These are phyloP conservation scores for Sebastes kiyomatsui DNA, from an alignment of 2,797 vertebrate species.

Conservation along the genomic window DNA sequence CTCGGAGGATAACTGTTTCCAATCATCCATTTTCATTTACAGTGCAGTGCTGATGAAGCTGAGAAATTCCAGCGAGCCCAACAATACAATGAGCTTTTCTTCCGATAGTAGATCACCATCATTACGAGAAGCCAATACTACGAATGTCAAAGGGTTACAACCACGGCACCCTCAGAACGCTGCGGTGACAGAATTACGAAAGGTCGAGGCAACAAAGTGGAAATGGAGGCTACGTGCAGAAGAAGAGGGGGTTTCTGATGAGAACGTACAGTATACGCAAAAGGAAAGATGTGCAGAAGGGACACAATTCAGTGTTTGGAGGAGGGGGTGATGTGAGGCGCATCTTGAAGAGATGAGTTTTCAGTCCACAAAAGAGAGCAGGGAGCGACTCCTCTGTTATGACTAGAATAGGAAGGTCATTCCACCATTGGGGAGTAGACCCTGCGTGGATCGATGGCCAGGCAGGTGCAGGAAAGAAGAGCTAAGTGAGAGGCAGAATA, in stretches of 20 bases:
- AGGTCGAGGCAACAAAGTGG: neutral
- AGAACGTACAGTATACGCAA: neutral
- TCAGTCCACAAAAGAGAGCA: slow-evolving; percentile 7
- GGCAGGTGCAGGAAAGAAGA: slow-evolving; percentile 12
- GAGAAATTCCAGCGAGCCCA: neutral
- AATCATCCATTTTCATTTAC: slow-evolving; percentile 41
- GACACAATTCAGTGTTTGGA: neutral
- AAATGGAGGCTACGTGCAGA: neutral
- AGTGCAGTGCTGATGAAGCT: neutral
- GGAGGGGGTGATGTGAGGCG: neutral
- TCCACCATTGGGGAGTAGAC: slow-evolving; percentile 18
- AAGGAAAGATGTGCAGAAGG: neutral
- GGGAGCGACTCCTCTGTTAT: slow-evolving; percentile 1
- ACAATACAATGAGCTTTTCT: slow-evolving; percentile 8
- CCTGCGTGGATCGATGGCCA: slow-evolving; percentile 25
- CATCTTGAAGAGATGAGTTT: slow-evolving; percentile 6
- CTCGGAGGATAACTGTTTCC: neutral
- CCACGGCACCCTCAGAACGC: neutral
- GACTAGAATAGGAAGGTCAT: slow-evolving; percentile 36
- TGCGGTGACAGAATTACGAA: slow-evolving; percentile 19
- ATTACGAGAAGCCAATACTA: slow-evolving; percentile 23
- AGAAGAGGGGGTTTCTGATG: neutral
- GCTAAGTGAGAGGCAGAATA: slow-evolving; percentile 6
- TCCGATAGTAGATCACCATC: slow-evolving; percentile 19
- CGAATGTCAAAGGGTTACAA: slow-evolving; percentile 41